Evolutionary conservation across 2,888 invertebrate genomes (phyloP).

Genomic region (Pecten maximus): DNA sequence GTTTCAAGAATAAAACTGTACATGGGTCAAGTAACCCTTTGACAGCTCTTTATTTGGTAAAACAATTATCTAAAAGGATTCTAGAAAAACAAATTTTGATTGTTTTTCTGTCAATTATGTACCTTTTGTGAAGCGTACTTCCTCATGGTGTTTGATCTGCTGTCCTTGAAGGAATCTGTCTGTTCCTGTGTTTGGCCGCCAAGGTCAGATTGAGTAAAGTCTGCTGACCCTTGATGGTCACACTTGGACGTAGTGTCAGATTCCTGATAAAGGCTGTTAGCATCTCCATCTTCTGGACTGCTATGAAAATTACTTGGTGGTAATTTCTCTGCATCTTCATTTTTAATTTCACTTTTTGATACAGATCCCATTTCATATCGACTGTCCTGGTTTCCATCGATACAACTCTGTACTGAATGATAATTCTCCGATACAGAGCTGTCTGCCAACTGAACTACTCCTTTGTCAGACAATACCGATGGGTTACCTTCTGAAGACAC

Average conservation of each 20-base stretch:
- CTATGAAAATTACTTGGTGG: not conserved
- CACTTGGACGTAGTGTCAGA: not conserved
- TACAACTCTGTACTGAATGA: not conserved
- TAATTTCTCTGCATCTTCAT: not conserved
- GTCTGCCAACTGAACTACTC: not conserved
- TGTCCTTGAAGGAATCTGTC: not conserved
- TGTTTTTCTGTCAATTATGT: no score
- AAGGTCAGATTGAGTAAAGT: not conserved
- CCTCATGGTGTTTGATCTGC: not conserved
- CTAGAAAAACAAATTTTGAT: no score
- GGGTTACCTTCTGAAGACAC: not conserved
- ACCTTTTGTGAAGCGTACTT: slow-evolving; percentile 20
- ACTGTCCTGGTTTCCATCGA: not conserved
- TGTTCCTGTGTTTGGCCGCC: not conserved
- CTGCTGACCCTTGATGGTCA: not conserved
- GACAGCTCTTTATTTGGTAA: no score
- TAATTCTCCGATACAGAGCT: not conserved
- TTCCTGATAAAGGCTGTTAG: not conserved
- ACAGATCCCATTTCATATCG: not conserved
- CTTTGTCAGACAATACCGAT: not conserved
- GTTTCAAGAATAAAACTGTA: no score
- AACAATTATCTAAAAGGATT: no score
- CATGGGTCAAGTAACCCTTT: no score
- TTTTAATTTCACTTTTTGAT: not conserved
- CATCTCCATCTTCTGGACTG: not conserved